phyloP scores from a whole-genome alignment of 1,140 invertebrate species.

The Ladona fulva region DNA sequence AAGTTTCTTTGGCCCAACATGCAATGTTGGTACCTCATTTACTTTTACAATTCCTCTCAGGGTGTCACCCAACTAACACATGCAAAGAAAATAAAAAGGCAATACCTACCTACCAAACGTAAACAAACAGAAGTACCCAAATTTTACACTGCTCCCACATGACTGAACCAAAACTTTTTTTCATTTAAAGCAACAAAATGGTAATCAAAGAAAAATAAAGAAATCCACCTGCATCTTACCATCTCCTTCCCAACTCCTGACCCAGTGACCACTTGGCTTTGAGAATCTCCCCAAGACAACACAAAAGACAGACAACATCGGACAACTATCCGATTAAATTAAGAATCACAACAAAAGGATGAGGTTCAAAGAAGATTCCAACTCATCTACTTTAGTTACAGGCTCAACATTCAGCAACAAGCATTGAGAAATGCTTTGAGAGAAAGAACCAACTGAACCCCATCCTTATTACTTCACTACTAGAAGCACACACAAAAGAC shows the following conservation, averaged over 20 bases:
- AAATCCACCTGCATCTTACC: neutral
- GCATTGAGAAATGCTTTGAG: too few species aligned
- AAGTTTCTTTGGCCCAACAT: neutral
- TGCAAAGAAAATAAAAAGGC: slow-evolving; percentile 3
- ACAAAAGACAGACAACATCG: neutral
- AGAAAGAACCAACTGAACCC: neutral
- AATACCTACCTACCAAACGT: slow-evolving; percentile 4
- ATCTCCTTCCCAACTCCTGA: neutral
- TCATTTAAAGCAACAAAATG: neutral
- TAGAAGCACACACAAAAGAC: neutral
- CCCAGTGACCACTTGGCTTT: neutral
- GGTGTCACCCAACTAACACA: neutral
- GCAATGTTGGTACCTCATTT: neutral
- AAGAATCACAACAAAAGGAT: neutral
- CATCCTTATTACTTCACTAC: neutral
- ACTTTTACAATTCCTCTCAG: neutral
- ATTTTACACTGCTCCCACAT: neutral
- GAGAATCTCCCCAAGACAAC: neutral
- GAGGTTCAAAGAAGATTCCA: neutral
- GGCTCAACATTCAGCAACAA: too few species aligned
- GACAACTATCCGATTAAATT: neutral
- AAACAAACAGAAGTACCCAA: neutral
- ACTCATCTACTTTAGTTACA: too few species aligned
- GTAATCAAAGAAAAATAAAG: slow-evolving; percentile 4
- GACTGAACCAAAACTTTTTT: slow-evolving; percentile 1